Evolutionary conservation across 92 coral and sea anemone genomes (phyloP).

Genomic region (Heliopora coerulea): DNA sequence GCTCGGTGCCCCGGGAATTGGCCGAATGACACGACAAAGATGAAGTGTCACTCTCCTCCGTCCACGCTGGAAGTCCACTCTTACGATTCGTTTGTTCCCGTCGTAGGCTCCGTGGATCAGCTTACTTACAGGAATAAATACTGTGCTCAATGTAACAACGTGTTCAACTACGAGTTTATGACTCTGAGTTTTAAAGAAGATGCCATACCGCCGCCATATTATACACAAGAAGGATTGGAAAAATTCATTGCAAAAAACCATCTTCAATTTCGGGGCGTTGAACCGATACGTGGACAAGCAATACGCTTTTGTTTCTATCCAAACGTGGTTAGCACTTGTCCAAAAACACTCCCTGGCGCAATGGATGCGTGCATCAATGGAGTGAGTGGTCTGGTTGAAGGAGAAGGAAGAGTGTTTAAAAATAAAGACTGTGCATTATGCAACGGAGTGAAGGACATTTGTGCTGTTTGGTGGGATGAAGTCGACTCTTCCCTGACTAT

Average conservation of each 20-base stretch:
- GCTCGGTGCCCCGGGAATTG: conserved; percentile 21
- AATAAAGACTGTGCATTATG: conserved; percentile 8
- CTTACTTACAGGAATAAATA: not conserved
- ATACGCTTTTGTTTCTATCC: not conserved
- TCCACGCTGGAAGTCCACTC: not conserved
- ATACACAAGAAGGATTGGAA: not conserved
- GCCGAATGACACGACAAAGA: conserved; percentile 14
- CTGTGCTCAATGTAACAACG: conserved; percentile 4
- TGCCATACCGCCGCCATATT: not conserved
- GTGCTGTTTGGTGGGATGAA: not conserved
- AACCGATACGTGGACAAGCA: not conserved
- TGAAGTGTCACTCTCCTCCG: conserved; percentile 19
- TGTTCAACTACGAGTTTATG: not conserved
- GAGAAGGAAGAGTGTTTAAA: not conserved
- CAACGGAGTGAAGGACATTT: not conserved
- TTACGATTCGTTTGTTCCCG: conserved; percentile 7
- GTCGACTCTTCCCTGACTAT: not conserved
- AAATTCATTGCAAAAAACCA: not conserved
- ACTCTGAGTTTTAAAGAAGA: not conserved
- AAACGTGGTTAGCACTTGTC: not conserved
- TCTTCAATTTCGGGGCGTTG: not conserved
- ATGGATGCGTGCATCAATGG: not conserved
- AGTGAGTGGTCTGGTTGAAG: not conserved
- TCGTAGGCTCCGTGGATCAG: conserved; percentile 10
- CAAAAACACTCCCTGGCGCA: not conserved